These are phyloP conservation scores for Melanerpes formicivorus DNA, from an alignment of 2,113 vertebrate species.

Conservation along the genomic window DNA sequence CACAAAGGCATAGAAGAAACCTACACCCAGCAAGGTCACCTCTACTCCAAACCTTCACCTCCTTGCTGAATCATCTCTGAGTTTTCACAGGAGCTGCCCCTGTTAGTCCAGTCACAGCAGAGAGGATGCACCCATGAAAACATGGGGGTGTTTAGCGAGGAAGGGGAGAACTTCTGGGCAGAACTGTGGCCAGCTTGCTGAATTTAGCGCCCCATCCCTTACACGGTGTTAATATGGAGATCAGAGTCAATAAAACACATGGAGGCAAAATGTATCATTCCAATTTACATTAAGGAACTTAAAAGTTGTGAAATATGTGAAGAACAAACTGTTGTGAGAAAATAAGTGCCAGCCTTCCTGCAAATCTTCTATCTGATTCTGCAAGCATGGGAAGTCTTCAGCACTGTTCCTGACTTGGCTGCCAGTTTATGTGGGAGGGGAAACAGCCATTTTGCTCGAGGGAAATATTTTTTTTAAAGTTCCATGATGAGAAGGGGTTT, in stretches of 20 bases:
- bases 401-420: conserved; percentile 71
- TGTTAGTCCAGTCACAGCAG: background rate
- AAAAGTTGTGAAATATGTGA: conserved; percentile 75
- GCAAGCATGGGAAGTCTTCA: conserved; percentile 67
- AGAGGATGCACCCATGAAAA: background rate
- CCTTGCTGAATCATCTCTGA: background rate
- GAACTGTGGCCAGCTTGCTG: conserved; percentile 6
- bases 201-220: conserved; percentile 11
- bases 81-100: background rate
- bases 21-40: background rate
- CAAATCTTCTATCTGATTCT: conserved; percentile 69
- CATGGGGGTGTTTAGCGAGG: background rate
- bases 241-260: conserved; percentile 69
- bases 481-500: conserved; percentile 60
- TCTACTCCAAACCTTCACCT: background rate
- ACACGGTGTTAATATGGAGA: conserved; percentile 47
- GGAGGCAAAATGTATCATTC: conserved; percentile 65
- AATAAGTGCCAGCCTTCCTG: conserved; percentile 74
- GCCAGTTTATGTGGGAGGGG: conserved; percentile 73
- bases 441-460: conserved; percentile 72
- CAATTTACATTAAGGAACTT: conserved; percentile 71
- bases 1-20: background rate
- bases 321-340: conserved; percentile 75
- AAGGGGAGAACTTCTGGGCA: background rate
- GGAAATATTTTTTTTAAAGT: conserved; percentile 64